These are phyloP conservation scores for Ectemnius cavifrons DNA, from an alignment of 2,888 invertebrate genomes.

Conservation along the genomic window DNA sequence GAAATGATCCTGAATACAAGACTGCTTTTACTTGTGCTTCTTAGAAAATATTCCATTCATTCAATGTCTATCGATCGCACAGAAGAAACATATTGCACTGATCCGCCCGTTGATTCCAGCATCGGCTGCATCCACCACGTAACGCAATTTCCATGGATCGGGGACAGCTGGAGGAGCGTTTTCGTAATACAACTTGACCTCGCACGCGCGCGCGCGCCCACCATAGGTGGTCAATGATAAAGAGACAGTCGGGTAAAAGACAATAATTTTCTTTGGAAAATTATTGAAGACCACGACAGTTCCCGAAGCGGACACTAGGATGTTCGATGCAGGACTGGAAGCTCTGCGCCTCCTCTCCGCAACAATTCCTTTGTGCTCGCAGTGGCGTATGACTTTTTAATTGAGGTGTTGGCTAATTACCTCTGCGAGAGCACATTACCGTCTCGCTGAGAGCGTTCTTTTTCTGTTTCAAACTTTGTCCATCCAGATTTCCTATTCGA, in stretches of 20 bases:
- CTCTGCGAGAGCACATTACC: slow-evolving; percentile 7
- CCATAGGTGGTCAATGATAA: no score
- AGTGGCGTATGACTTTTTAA: slow-evolving; percentile 72
- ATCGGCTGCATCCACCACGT: no score
- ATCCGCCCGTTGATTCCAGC: neutral
- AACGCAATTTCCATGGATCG: no score
- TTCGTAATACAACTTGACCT: no score
- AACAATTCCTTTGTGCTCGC: slow-evolving; percentile 72
- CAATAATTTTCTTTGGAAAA: neutral
- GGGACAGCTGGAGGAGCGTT: no score
- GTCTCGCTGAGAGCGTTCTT: neutral
- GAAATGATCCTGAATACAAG: no score
- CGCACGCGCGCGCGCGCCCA: no score
- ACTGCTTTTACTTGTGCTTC: no score
- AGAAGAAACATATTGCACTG: neutral
- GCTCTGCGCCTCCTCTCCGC: slow-evolving; percentile 67
- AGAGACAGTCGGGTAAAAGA: neutral
- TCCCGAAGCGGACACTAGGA: slow-evolving; percentile 66
- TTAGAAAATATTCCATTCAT: no score
- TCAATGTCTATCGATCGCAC: no score
- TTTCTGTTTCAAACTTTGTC: neutral
- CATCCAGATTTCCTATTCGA: neutral
- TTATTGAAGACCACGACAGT: slow-evolving; percentile 11
- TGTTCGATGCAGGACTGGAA: slow-evolving; percentile 75
- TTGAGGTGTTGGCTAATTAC: slow-evolving; percentile 60